Evolutionary conservation across 2,113 vertebrate species (phyloP), one percentile per base, ranked within the genome.

Genomic region (Cervus canadensis): DNA sequence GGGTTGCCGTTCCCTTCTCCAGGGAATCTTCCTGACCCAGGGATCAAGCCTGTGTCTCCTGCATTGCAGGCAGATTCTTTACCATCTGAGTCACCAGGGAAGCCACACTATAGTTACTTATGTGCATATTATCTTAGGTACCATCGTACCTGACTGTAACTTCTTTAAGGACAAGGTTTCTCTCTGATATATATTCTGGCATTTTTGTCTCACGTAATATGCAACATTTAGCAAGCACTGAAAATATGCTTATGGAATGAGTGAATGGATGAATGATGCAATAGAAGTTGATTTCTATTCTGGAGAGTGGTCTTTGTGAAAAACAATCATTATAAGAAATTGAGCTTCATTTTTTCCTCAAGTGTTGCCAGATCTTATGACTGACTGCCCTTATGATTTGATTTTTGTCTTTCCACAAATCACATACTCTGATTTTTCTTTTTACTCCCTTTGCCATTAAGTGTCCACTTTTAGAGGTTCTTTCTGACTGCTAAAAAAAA

Each of bases 401-500:
- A 94, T 48, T n/a, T 43, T 95, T 86, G 36, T 50, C 45, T 95
- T 64, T 36, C 71, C 62, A 85, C 15, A 45, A 84, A 45, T 21
- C 16, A 40, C 10, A 15, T 36, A 23, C 36, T 48, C 45, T 78
- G 26, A 52, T 94, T 71, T 94, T 56, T 95, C 84, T 82, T 92
- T 87, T 56, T 71, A 64, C 40, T n/a, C 23, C 23, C 33, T 30
- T 93, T 84, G 25, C 67, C 62, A 50, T 48, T 62, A 76, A 89
- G 48, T 30, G 57, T 45, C 59, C 23, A 91, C 50, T 52, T 23
- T 54, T 57, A n/a, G 28, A 52, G 52, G 43, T 85, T 97, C 74
- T 92, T 95, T 92, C 86, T 81, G 64, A 95, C 81, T 23, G 59
- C 86, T 89, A 74, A 87, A 85, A 91, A 91, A 91, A 71, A 45